Evolutionary conservation across 30 jellyfish, hydroid and myxozoan genomes (phyloP), one percentile per base, ranked within the genome.

Genomic region (Turritopsis rubra): DNA sequence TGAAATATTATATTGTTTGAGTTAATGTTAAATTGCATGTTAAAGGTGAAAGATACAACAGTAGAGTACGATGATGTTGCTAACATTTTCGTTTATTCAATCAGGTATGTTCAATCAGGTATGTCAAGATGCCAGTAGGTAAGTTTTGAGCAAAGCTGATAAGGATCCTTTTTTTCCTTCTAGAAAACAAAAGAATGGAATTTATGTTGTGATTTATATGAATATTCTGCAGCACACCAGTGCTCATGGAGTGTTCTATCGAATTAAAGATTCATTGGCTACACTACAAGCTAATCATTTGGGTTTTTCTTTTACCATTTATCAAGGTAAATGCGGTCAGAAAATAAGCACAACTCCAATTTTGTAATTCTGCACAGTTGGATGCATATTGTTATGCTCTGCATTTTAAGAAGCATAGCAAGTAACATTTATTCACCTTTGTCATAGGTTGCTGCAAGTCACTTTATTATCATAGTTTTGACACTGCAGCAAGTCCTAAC

Each of bases 391-490:
- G n/a, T n/a, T n/a, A n/a, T n/a, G n/a, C n/a, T n/a, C n/a, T n/a
- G n/a, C n/a, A n/a, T n/a, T n/a, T n/a, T n/a, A n/a, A n/a, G n/a
- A n/a, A n/a, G n/a, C n/a, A n/a, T n/a, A n/a, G n/a, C n/a, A n/a
- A n/a, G n/a, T n/a, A n/a, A n/a, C n/a, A n/a, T n/a, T n/a, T n/a
- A n/a, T n/a, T 41, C 5, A 41, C 60, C 60, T 74, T 23, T 74
- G 28, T 72, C 28, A 72, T 24, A 82, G 88, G 27, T 1, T 82
- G 88, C 73, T 82, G 88, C 73, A 65, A 28, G 72, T 68, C 88
- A 7, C 28, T 82, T 1, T 82, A 65, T 65, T 66, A 65, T 25
- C 88, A 82, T 65, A n/a, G 72, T 21, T 82, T 71, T 65, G n/a
- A 23, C 52, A 71, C 41, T 29, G 71, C 70, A 65, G 17, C 85